These are phyloP conservation scores for Pluvialis apricaria DNA, from an alignment of 2,113 vertebrate genomes.

Conservation along the genomic window DNA sequence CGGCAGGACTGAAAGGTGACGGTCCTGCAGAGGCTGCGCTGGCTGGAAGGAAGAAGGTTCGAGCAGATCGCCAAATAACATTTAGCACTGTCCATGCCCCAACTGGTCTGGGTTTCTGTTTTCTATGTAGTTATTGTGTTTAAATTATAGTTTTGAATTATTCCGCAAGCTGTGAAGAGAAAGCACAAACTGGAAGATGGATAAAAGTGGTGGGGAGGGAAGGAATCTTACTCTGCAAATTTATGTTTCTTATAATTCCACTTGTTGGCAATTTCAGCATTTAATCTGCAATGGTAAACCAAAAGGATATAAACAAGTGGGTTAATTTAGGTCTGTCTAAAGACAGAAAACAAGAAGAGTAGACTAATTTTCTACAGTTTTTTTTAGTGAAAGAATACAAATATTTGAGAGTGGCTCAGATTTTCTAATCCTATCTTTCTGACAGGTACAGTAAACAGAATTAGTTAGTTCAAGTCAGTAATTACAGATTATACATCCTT, in stretches of 20 bases:
- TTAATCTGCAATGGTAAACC: background rate
- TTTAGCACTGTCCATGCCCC: background rate
- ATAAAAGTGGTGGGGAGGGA: background rate
- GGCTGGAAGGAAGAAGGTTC: background rate
- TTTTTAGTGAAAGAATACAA: background rate
- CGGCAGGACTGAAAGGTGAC: background rate
- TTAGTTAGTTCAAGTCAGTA: background rate
- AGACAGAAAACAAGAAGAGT: background rate
- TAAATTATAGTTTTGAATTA: background rate
- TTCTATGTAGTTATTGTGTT: background rate
- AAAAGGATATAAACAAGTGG: background rate
- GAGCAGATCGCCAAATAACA: background rate
- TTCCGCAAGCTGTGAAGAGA: background rate
- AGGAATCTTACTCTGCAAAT: background rate
- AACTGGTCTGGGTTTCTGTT: background rate
- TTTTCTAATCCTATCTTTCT: background rate
- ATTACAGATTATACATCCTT: background rate
- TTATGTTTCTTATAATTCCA: background rate
- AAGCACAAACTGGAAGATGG: background rate
- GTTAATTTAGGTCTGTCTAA: background rate
- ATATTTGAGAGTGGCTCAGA: background rate
- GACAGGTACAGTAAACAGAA: background rate
- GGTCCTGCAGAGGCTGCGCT: background rate
- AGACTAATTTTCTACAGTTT: background rate
- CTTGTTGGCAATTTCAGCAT: background rate